Evolutionary conservation across 2,888 invertebrate genomes (phyloP).

Genomic region (Phortica magna): DNA sequence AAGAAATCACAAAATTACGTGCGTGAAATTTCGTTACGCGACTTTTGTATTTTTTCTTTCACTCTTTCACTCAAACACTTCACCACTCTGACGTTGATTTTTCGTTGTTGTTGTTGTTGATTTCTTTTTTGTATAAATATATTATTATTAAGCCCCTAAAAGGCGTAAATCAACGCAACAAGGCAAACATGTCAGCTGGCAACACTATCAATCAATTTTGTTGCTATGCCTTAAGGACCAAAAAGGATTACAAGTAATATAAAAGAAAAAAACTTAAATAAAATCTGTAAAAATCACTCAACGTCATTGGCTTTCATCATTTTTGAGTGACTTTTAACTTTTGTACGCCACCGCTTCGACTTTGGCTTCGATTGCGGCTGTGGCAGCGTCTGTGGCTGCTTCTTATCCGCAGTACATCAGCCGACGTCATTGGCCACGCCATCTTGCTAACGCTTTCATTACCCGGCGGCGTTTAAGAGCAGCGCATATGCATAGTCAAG

Average conservation of each 20-base stretch:
- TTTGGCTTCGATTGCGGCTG: background rate
- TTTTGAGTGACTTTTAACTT: constrained; percentile 45
- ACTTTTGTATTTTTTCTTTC: constrained; percentile 7
- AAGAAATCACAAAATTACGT: constrained; percentile 37
- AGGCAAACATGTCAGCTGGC: constrained; percentile 40
- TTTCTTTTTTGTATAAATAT: background rate
- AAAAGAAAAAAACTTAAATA: background rate
- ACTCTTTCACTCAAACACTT: too few species aligned
- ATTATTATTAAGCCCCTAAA: background rate
- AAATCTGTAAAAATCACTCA: constrained; percentile 36
- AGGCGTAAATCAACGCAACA: constrained; percentile 41
- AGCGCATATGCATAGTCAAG: constrained; percentile 25
- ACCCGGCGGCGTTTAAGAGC: constrained; percentile 2
- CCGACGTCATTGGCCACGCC: background rate
- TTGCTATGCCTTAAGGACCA: background rate
- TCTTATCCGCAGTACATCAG: background rate
- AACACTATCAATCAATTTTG: constrained; percentile 49
- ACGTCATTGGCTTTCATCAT: constrained; percentile 42
- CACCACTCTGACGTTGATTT: background rate
- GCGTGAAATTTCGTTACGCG: constrained; percentile 4
- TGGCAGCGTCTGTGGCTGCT: background rate
- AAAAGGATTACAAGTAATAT: background rate
- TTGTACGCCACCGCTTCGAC: background rate
- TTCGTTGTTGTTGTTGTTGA: background rate
- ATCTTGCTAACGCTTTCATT: constrained; percentile 32